phyloP scores from a whole-genome alignment of 1,140 invertebrate species.

The Tribolium madens region DNA sequence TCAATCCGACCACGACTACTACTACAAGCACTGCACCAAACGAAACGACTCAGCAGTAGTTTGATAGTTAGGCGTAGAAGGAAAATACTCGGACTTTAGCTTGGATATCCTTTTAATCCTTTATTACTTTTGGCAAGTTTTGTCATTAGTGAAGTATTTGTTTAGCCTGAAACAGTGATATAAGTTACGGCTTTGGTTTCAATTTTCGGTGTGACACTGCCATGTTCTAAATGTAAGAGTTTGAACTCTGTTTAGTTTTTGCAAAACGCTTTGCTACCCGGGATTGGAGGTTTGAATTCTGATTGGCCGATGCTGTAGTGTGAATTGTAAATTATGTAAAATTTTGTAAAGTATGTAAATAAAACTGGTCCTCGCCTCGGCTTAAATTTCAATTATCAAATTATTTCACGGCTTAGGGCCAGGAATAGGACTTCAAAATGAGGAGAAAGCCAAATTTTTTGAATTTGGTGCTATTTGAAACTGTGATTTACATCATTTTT shows the following conservation, averaged over 20 bases:
- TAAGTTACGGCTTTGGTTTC: conserved; percentile 29
- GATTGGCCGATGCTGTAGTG: conserved; percentile 45
- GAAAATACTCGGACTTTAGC: neutral
- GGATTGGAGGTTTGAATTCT: conserved; percentile 22
- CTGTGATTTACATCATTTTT: conserved; percentile 61
- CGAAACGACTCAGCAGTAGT: conserved; percentile 28
- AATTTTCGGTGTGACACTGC: conserved; percentile 44
- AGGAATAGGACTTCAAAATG: conserved; percentile 23
- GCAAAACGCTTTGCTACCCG: conserved; percentile 13
- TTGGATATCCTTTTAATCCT: conserved; percentile 12
- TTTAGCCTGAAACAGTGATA: conserved; percentile 22
- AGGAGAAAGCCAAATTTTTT: conserved; percentile 60
- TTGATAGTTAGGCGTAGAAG: neutral
- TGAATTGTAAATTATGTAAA: conserved; percentile 56
- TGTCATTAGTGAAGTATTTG: conserved; percentile 24
- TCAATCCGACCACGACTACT: conserved; percentile 9
- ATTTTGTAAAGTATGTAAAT: conserved; percentile 57
- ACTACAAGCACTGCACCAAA: conserved; percentile 4
- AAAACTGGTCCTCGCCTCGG: conserved; percentile 36
- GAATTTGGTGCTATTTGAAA: conserved; percentile 65
- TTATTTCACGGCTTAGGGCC: conserved; percentile 17
- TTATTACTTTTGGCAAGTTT: neutral
- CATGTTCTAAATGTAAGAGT: conserved; percentile 33
- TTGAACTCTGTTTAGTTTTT: conserved; percentile 4
- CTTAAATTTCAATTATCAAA: conserved; percentile 21